A percentile compares a stretch with the other conserved stretches of the same genome.
phyloP scores from a whole-genome alignment of 2,797 vertebrate species.

The Arnoldichthys spilopterus region DNA sequence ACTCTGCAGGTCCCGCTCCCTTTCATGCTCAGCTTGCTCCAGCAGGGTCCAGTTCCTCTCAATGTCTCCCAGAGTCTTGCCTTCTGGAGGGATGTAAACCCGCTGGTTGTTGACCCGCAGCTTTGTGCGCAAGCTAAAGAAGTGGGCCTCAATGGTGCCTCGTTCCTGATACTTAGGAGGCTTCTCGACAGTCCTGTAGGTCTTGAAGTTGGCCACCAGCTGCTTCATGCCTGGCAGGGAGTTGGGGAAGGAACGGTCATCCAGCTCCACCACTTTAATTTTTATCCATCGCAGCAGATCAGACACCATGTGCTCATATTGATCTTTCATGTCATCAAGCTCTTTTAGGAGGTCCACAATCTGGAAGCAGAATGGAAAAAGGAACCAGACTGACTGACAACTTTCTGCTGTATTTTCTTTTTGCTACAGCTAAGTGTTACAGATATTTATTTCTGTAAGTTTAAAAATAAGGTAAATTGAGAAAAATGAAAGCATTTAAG shows the following conservation, averaged over 20 bases:
- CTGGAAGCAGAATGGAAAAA: constrained; percentile 64
- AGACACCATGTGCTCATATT: constrained; percentile 81
- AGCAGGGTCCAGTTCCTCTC: constrained; percentile 83
- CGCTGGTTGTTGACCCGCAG: constrained; percentile 85
- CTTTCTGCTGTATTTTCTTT: background rate
- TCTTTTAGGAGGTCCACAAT: constrained; percentile 84
- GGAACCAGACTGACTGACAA: background rate
- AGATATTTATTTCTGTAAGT: no score
- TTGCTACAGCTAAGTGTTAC: background rate
- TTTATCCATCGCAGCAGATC: constrained; percentile 86
- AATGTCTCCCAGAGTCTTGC: constrained; percentile 79
- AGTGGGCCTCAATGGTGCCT: constrained; percentile 84
- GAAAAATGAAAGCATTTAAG: no score
- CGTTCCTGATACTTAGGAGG: constrained; percentile 88
- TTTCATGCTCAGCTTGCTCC: constrained; percentile 83
- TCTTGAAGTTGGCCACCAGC: constrained; percentile 83
- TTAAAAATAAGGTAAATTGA: no score
- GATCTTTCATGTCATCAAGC: constrained; percentile 78
- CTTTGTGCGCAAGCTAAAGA: constrained; percentile 86
- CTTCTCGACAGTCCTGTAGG: constrained; percentile 86
- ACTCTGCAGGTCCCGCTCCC: constrained; percentile 80
- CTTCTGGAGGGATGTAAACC: constrained; percentile 82
- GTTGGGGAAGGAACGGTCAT: constrained; percentile 83
- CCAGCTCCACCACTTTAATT: constrained; percentile 80
- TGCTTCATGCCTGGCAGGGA: constrained; percentile 81